Evolutionary conservation across 2,888 invertebrate genomes (phyloP).

Genomic region (Notodonta dromedarius): DNA sequence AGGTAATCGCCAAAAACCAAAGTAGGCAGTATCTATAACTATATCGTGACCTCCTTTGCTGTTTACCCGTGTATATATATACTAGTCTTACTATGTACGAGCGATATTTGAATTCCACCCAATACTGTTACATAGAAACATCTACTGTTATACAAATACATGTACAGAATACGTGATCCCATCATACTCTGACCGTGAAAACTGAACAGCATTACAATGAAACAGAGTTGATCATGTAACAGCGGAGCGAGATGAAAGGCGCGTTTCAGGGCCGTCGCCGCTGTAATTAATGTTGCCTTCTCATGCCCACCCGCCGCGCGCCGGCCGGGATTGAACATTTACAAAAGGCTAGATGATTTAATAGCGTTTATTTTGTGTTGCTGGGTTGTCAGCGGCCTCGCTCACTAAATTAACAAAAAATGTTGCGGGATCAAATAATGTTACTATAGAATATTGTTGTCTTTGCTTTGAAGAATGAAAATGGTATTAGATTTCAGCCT

Average conservation of each 20-base stretch:
- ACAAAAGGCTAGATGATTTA: conserved; percentile 1
- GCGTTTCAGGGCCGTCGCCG: not conserved
- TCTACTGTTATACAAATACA: not conserved
- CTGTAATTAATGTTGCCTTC: conserved; percentile 1
- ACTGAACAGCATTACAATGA: not conserved
- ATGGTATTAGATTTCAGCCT: no score
- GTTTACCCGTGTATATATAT: no score
- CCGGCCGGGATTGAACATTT: conserved; percentile 2
- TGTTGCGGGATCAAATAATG: not conserved
- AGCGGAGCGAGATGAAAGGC: not conserved
- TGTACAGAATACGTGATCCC: not conserved
- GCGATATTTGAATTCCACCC: no score
- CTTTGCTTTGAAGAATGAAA: no score
- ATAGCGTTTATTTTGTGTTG: conserved; percentile 1
- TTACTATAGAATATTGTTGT: no score
- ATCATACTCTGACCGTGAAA: not conserved
- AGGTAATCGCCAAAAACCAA: no score
- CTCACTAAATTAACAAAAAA: conserved; percentile 22
- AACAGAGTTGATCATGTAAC: not conserved
- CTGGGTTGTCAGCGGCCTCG: not conserved
- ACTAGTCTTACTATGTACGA: no score
- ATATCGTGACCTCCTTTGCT: no score
- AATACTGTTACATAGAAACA: no score
- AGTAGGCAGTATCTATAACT: no score
- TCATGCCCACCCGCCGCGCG: not conserved